A percentile compares a stretch with the other conserved stretches of the same genome.
These are phyloP conservation scores for Cerastis rubricosa DNA, from an alignment of 2,888 invertebrate species.

Conservation along the genomic window DNA sequence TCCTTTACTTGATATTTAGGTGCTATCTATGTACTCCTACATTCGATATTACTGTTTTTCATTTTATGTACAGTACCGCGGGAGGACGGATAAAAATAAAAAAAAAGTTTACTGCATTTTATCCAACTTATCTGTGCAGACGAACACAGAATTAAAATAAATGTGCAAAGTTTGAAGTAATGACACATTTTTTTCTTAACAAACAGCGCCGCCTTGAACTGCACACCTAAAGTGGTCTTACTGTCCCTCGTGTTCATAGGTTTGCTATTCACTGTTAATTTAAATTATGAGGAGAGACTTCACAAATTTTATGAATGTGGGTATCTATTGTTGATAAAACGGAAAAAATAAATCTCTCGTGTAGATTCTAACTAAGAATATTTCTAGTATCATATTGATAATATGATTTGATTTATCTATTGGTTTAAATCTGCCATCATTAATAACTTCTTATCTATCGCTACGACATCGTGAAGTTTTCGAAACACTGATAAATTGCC, in stretches of 20 bases:
- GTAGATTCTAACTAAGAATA: not conserved
- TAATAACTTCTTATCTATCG: conserved; percentile 45
- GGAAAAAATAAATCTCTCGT: not conserved
- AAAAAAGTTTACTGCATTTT: too few relatives aligned
- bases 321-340: not conserved
- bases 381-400: conserved; percentile 7
- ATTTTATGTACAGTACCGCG: not conserved
- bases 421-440: conserved; percentile 34
- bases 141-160: too few relatives aligned
- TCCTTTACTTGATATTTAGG: conserved; percentile 26
- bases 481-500: conserved; percentile 35
- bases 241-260: not conserved
- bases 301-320: not conserved
- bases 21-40: not conserved
- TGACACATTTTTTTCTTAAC: too few relatives aligned
- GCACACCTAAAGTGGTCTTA: too few relatives aligned
- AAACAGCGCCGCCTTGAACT: too few relatives aligned
- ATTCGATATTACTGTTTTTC: not conserved
- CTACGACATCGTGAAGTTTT: conserved; percentile 16
- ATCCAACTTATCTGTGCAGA: too few relatives aligned
- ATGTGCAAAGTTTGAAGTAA: too few relatives aligned
- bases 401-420: conserved; percentile 24
- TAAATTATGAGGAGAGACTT: not conserved
- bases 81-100: too few relatives aligned
- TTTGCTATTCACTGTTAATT: not conserved